phyloP scores from a whole-genome alignment of 2,113 vertebrate species.

The Brachirus orientalis region DNA sequence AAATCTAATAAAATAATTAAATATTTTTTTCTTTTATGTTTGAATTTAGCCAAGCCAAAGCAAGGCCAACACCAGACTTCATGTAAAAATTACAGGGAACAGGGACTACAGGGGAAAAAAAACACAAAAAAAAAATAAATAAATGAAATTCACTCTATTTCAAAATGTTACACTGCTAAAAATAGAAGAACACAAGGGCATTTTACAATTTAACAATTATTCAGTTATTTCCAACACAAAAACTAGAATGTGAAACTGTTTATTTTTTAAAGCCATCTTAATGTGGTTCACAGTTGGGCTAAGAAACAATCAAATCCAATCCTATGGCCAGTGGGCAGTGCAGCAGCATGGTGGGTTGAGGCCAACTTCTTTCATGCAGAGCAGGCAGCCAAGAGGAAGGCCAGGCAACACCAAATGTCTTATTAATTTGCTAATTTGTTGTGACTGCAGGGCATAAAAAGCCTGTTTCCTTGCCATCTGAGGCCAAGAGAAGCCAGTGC shows the following conservation, averaged over 20 bases:
- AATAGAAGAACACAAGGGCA: not conserved
- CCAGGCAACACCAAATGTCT: conserved; percentile 84
- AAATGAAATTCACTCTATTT: conserved; percentile 6
- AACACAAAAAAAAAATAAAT: too few relatives aligned
- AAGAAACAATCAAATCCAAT: conserved; percentile 40
- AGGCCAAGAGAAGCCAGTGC: conserved; percentile 75
- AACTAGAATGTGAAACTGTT: not conserved
- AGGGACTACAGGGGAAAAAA: not conserved
- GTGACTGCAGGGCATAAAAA: conserved; percentile 83
- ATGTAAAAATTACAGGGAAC: too few relatives aligned
- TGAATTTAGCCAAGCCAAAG: conserved; percentile 1
- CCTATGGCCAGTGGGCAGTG: conserved; percentile 57
- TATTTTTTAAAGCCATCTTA: not conserved
- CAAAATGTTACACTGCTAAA: conserved; percentile 1
- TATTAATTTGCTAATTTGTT: conserved; percentile 84
- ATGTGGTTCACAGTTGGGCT: conserved; percentile 40
- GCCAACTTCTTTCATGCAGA: conserved; percentile 77
- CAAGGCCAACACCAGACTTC: not conserved
- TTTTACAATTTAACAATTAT: not conserved
- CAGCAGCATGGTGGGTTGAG: conserved; percentile 55
- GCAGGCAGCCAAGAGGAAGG: conserved; percentile 81
- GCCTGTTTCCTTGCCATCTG: conserved; percentile 82
- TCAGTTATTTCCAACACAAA: conserved; percentile 13
- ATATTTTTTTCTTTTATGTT: not conserved
- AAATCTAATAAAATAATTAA: not conserved